Conservation (phyloP, 2,888 invertebrate genomes). For the Antitype chi region DNA sequence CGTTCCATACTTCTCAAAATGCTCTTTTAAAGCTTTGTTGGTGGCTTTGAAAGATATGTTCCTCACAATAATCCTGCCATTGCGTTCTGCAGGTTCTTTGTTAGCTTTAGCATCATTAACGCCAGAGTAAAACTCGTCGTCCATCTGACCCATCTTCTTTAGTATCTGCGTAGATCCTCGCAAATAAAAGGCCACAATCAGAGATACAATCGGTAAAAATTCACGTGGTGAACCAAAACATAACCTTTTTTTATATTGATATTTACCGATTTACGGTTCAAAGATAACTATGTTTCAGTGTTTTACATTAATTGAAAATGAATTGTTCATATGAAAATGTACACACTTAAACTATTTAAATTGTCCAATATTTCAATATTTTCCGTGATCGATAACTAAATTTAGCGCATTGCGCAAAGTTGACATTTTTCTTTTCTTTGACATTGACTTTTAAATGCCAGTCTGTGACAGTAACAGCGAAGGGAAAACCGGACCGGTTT, state of each 20-base stretch:
- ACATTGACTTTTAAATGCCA: neutral
- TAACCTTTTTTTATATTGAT: conserved; percentile 69
- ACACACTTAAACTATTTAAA: neutral
- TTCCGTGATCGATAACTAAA: neutral
- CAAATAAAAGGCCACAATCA: neutral
- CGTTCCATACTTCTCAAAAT: conserved; percentile 94
- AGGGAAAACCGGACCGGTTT: too few species aligned
- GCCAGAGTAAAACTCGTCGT: conserved; percentile 67
- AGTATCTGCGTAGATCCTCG: neutral
- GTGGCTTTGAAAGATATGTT: conserved; percentile 94
- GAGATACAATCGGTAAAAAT: conserved; percentile 26
- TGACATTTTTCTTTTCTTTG: neutral
- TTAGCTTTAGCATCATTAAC: conserved; percentile 76
- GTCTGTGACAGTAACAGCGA: too few species aligned
- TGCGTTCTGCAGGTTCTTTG: conserved; percentile 73
- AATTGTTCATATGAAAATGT: neutral
- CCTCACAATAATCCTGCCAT: conserved; percentile 92
- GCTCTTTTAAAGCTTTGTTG: conserved; percentile 92
- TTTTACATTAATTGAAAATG: neutral
- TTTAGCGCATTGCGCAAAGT: conserved; percentile 6
- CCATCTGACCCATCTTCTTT: conserved; percentile 71
- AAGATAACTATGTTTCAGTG: neutral
- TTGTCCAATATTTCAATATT: neutral
- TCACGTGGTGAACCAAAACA: conserved; percentile 74
- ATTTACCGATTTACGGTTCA: neutral